A percentile compares a stretch with the other conserved stretches of the same genome.
Conservation (phyloP, 2,797 vertebrate species). For the Myotis findleyi region DNA sequence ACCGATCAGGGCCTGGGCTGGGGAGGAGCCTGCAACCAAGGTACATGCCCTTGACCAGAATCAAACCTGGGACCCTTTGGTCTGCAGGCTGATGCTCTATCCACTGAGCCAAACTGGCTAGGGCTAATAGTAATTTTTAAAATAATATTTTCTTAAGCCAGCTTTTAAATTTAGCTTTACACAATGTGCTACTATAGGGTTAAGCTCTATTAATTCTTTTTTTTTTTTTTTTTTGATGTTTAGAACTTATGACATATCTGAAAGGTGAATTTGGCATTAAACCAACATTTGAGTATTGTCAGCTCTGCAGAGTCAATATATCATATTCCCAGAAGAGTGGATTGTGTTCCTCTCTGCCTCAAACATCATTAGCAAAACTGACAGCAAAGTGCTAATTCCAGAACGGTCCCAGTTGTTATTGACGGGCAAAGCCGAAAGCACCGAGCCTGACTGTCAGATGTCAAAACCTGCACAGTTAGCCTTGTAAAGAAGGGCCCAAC, state of each 20-base stretch:
- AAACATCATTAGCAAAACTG: conserved; percentile 62
- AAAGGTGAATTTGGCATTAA: conserved; percentile 50
- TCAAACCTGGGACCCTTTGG: too few species aligned
- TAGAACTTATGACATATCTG: conserved; percentile 45
- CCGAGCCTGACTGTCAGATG: conserved; percentile 24
- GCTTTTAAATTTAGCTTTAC: conserved; percentile 44
- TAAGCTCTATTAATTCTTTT: conserved; percentile 16
- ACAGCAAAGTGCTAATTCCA: conserved; percentile 39
- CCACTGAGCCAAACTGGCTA: too few species aligned
- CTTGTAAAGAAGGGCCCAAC: neutral
- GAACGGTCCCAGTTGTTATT: neutral
- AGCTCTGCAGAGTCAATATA: conserved; percentile 45
- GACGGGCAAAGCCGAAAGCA: neutral
- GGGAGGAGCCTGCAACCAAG: too few species aligned
- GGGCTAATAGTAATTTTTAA: neutral
- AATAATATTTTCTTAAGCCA: neutral
- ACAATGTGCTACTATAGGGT: neutral
- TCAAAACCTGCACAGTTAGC: conserved; percentile 3
- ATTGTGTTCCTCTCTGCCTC: conserved; percentile 39
- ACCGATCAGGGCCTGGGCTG: too few species aligned
- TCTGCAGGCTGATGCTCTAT: too few species aligned
- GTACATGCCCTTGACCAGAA: too few species aligned
- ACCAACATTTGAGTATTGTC: conserved; percentile 44
- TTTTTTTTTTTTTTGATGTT: neutral
- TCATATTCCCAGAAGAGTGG: conserved; percentile 21